A percentile compares a stretch with the other conserved stretches of the same genome.
These are phyloP conservation scores for Plecturocebus donacophilus DNA, from an alignment of 2,113 vertebrate species.

Conservation along the genomic window DNA sequence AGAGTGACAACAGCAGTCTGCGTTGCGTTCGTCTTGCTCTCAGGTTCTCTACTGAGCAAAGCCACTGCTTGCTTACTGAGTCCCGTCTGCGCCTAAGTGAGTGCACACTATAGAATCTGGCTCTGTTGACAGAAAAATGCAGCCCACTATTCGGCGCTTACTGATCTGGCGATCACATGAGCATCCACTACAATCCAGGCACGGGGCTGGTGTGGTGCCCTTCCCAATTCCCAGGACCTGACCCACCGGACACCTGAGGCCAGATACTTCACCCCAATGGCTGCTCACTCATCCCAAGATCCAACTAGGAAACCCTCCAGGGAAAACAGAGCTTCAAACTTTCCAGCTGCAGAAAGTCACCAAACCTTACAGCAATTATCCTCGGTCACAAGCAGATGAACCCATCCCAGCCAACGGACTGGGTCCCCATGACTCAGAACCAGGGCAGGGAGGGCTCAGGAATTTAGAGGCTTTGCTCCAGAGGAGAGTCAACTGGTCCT, in stretches of 20 bases:
- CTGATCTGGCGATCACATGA: background rate
- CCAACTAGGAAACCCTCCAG: background rate
- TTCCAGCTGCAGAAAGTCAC: background rate
- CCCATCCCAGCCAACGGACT: background rate
- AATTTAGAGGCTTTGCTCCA: background rate
- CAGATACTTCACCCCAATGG: rapidly evolving
- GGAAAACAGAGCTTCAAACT: too few relatives aligned
- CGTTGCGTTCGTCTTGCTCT: background rate
- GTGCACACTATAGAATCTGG: rapidly evolving
- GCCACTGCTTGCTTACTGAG: background rate
- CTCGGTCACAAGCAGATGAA: background rate
- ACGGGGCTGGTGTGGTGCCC: background rate
- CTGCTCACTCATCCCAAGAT: background rate
- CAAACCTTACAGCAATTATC: background rate
- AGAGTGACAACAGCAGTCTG: background rate
- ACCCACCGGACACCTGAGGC: background rate
- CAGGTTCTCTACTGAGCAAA: background rate
- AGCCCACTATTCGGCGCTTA: background rate
- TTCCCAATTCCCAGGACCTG: background rate
- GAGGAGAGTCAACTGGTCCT: background rate
- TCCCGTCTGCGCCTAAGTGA: background rate
- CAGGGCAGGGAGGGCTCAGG: background rate
- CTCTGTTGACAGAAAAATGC: rapidly evolving
- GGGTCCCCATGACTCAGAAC: background rate
- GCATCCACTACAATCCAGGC: background rate